Evolutionary conservation across 1,140 invertebrate genomes (phyloP), one percentile per base, ranked within the genome.

Genomic region (Helicoverpa zea): DNA sequence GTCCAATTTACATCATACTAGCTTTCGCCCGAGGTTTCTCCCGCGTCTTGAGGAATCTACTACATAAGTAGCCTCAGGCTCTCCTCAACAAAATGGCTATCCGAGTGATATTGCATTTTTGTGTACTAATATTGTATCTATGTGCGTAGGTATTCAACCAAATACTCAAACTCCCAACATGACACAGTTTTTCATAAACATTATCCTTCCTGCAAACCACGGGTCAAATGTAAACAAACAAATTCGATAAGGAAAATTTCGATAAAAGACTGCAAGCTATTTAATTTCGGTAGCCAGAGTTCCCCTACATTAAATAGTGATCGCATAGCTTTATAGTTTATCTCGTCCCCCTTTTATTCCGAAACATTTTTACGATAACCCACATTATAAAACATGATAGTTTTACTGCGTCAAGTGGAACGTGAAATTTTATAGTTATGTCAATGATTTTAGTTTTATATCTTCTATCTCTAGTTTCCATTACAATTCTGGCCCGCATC

Each of bases 391-490:
- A 54, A 72, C 43, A 49, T 49, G 43, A 47, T 43, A 59, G 35
- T 59, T 75, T 75, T 75, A 61, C 56, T 54, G n/a, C 56, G n/a
- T 54, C 63, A 79, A 79, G 64, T 70, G 64, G 76, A 52, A 68
- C 54, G 43, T 13, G 29, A 68, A 35, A 54, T 58, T 74, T 66
- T 78, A 49, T 29, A 70, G 52, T 52, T 79, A 79, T 79, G 63
- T 51, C 30, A 64, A 64, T 64, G 74, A 61, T 77, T 52, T 30
- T 13, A 79, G 64, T 70, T 77, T 66, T 35, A 77, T 61, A 56
- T 10, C 49, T 70, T 77, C 54, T 35, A 77, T 61, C 43, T 10
- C 49, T 35, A 43, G 47, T 14, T 18, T 64, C 16, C 23, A 51
- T 58, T 59, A 73, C 7, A 18, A 18, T 23, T 77, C 13, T 14